These are phyloP conservation scores for Cephus nigrinus DNA, from an alignment of 2,888 invertebrate species.

Conservation along the genomic window DNA sequence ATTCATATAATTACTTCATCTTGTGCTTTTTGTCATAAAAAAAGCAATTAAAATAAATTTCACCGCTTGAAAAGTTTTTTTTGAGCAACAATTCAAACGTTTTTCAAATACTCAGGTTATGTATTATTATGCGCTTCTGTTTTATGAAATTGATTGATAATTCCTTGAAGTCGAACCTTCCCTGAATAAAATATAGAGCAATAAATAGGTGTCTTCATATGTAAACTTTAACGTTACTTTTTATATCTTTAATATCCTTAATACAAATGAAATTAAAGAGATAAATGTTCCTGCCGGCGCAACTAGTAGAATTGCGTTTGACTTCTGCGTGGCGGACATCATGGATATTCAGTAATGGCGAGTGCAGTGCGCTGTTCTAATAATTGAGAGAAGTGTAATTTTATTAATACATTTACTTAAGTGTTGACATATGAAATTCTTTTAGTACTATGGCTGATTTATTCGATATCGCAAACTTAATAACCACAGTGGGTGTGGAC, in stretches of 20 bases:
- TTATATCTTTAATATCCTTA: neutral
- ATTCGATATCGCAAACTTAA: slow-evolving; percentile 62
- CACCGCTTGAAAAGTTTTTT: neutral
- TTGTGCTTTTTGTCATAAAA: neutral
- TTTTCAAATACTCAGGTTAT: neutral
- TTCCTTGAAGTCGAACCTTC: neutral
- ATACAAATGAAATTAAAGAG: neutral
- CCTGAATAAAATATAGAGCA: neutral
- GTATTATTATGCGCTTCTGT: neutral
- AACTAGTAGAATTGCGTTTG: neutral
- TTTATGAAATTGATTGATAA: neutral
- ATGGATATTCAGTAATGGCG: neutral
- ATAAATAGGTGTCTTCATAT: neutral
- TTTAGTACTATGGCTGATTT: slow-evolving; percentile 52
- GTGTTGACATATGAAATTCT: neutral
- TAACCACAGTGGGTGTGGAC: slow-evolving; percentile 61
- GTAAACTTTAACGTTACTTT: neutral
- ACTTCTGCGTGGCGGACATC: neutral
- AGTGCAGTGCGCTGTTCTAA: neutral
- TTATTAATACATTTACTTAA: neutral
- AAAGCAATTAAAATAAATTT: neutral
- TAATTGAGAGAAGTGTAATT: neutral
- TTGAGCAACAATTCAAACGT: neutral
- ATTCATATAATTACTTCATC: slow-evolving; percentile 4
- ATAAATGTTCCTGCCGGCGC: neutral